phyloP scores from a whole-genome alignment of 2,888 invertebrate species.

The Ennomos fuscantarius region DNA sequence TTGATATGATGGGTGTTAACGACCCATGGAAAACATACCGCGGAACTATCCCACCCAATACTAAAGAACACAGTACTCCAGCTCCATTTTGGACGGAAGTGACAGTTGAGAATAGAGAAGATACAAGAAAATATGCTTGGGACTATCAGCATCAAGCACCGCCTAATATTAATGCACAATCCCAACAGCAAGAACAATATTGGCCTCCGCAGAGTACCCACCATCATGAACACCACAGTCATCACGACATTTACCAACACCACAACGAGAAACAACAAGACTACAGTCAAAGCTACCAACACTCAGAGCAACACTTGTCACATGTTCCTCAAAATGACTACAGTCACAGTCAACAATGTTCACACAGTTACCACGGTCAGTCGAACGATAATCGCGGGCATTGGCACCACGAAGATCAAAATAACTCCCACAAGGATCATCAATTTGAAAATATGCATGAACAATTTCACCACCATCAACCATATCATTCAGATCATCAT shows the following conservation, averaged over 20 bases:
- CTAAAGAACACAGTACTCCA: slow-evolving; percentile 42
- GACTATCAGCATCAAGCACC: slow-evolving; percentile 53
- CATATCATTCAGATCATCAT: slow-evolving; percentile 23
- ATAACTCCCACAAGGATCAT: slow-evolving; percentile 35
- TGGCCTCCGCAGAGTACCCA: slow-evolving; percentile 22
- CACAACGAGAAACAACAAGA: slow-evolving; percentile 40
- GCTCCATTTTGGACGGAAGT: slow-evolving; percentile 40
- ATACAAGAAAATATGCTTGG: slow-evolving; percentile 70
- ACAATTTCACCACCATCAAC: slow-evolving; percentile 30
- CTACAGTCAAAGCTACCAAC: slow-evolving; percentile 31
- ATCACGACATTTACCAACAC: slow-evolving; percentile 31
- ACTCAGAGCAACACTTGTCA: slow-evolving; percentile 36
- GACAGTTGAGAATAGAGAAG: slow-evolving; percentile 54
- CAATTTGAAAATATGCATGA: slow-evolving; percentile 35
- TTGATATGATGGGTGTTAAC: slow-evolving; percentile 65
- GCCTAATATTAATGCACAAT: slow-evolving; percentile 26
- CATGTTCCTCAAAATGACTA: slow-evolving; percentile 24
- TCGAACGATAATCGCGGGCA: slow-evolving; percentile 38
- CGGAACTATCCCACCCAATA: slow-evolving; percentile 73
- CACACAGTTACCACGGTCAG: slow-evolving; percentile 35
- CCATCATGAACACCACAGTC: slow-evolving; percentile 26
- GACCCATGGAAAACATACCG: slow-evolving; percentile 92
- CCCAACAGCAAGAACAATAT: slow-evolving; percentile 16
- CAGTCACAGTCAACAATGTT: slow-evolving; percentile 27
- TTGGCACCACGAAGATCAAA: slow-evolving; percentile 37